Base-by-base conservation (phyloP, 2,113 vertebrate genomes). In the Centropus unirufus region DNA sequence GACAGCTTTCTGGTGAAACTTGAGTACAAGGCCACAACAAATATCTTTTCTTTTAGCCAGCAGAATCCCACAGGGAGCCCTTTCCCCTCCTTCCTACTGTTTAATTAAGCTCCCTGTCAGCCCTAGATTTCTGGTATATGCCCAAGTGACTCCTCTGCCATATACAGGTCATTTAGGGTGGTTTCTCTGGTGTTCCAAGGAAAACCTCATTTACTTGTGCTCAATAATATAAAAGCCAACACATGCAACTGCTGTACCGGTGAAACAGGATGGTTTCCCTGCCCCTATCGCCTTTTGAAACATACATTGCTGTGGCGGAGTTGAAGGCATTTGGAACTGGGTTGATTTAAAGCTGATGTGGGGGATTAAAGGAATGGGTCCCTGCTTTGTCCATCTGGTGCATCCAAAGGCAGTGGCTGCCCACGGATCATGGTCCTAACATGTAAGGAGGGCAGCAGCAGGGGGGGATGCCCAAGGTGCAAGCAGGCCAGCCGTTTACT, bases 391-490 rank as follows among this genome's bases (percentile, higher is more conserved):
- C 23, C 32, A 34, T 9, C 40, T 39, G 17, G 12, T 11, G 2
- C 0, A 0, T 42, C 17, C 61, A 0, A 0, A 39, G 62, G 19
- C 57, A 21, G 1, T 4, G 52, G 2, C 44, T 29, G 63, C 34
- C 11, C 47, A 42, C 40, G 51, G 10, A 23, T 47, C 9, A 0
- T 23, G 55, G 61, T 54, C 39, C 40, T 27, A 11, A 2, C 30
- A 9, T 6, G 44, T 10, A 3, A 34, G 57, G 61, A 39, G 54
- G 55, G 47, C n/a, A 26, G 39, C 32, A 22, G 51, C 36, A 20
- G 52, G 88, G 46, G 46, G 83, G 42, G 32, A 30, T 14, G 34
- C 26, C 27, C 29, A 49, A 34, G 29, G 0, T 19, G 22, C 59
- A 18, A 46, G 16, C 39, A 54, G 29, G 3, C 22, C 24, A 5